Base-by-base conservation (phyloP, 2,888 invertebrate species). In the Pollenia labialis region DNA sequence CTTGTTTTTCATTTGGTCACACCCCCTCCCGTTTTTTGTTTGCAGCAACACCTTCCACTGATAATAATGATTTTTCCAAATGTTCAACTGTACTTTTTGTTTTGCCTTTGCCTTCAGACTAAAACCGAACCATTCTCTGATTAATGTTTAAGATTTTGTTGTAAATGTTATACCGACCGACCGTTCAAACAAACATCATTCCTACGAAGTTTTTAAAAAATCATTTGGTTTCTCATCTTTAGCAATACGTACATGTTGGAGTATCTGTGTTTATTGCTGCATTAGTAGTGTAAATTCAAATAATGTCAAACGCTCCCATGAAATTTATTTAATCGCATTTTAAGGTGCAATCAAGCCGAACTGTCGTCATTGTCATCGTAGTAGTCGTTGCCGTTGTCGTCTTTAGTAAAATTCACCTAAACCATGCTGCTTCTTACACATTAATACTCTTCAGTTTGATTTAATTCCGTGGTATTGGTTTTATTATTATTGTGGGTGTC, bases 251-350 rank as follows among this genome's bases (percentile, higher is more conserved):
- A 23, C 18, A 50, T 50, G 58, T 58, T 12, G n/a, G 42, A 76
- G 64, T 77, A 54, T 54, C 54, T 54, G 52, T 81, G 54, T 58
- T 81, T 81, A 54, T 74, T 32, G 32, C 23, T 54, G 75, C 64
- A 82, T 82, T 86, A 79, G 75, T 80, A 72, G 77, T 87, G 77
- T 84, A 84, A 87, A 87, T 87, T 81, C 80, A 84, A 60, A 50
- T 72, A 84, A 81, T 87, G 84, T 87, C 87, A 87, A 84, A 87
- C 81, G 84, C 84, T 87, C 81, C 87, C 87, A 84, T 87, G 84
- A 87, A 87, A 87, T 87, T 87, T 87, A 87, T 87, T 87, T 87
- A 87, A 87, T 87, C 87, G 87, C 84, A 84, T 87, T 87, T 87
- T 87, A 84, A 87, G 87, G 87, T 87, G 87, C 87, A 87, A 87